phyloP scores from a whole-genome alignment of 2,797 vertebrate genomes.

The Trachurus trachurus region DNA sequence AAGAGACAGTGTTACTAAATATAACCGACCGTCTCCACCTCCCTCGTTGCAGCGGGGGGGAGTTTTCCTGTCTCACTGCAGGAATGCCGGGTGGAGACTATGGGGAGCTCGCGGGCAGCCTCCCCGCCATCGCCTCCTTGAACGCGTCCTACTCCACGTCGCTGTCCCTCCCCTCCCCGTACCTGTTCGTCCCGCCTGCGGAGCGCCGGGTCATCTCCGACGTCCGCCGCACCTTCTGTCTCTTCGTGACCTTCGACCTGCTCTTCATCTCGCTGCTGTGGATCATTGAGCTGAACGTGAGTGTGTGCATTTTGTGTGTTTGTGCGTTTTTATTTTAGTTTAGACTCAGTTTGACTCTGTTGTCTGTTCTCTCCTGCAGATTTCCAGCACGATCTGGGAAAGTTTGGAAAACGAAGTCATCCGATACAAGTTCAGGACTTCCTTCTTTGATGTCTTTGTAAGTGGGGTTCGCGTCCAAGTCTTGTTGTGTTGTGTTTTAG shows the following conservation, averaged over 20 bases:
- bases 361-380: constrained; percentile 77
- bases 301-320: constrained; percentile 35
- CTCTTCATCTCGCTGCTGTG: constrained; percentile 96
- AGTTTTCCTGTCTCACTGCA: constrained; percentile 63
- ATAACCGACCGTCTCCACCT: background rate
- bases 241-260: constrained; percentile 98
- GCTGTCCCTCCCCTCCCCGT: constrained; percentile 85
- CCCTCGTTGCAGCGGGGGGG: constrained; percentile 30
- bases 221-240: constrained; percentile 96
- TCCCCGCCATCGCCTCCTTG: constrained; percentile 92
- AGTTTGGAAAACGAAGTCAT: constrained; percentile 90
- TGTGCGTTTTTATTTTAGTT: background rate
- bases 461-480: constrained; percentile 75
- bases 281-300: constrained; percentile 98
- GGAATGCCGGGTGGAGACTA: constrained; percentile 85
- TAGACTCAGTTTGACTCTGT: background rate
- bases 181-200: constrained; percentile 72
- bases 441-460: constrained; percentile 98
- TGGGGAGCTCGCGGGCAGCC: constrained; percentile 89
- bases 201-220: constrained; percentile 91
- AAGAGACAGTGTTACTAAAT: too few relatives aligned
- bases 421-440: constrained; percentile 88
- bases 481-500: background rate
- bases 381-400: constrained; percentile 86
- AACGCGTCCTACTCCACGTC: constrained; percentile 89